Evolutionary conservation across 2,797 vertebrate genomes (phyloP).

Genomic region (Microctenopoma stevenorrisi): DNA sequence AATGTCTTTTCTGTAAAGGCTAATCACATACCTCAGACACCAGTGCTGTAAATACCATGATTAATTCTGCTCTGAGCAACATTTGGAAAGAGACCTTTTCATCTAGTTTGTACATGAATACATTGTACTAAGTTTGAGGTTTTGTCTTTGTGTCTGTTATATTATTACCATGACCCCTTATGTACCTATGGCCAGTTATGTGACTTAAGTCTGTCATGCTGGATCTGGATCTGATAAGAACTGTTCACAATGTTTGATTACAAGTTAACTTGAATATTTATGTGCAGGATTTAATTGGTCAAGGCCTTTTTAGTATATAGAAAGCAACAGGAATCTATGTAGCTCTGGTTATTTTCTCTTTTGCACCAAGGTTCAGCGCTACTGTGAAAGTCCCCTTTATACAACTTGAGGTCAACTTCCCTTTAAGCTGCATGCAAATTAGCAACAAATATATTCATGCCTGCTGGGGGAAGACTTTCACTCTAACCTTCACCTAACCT

Average conservation of each 20-base stretch:
- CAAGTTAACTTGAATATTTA: neutral
- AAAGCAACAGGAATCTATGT: slow-evolving; percentile 6
- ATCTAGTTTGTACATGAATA: neutral
- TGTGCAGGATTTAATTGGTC: neutral
- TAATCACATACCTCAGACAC: slow-evolving; percentile 12
- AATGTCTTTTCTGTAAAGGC: slow-evolving; percentile 35
- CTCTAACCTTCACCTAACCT: slow-evolving; percentile 24
- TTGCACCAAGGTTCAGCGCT: neutral
- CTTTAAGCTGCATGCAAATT: slow-evolving; percentile 29
- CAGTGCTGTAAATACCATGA: slow-evolving; percentile 18
- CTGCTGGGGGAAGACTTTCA: slow-evolving; percentile 1
- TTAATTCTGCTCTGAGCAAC: slow-evolving; percentile 32
- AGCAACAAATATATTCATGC: slow-evolving; percentile 25
- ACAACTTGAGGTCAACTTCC: slow-evolving; percentile 8
- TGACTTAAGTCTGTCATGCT: neutral
- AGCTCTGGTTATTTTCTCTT: neutral
- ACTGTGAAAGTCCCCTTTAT: neutral
- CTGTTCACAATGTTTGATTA: neutral
- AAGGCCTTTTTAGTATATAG: neutral
- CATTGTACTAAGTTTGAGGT: neutral
- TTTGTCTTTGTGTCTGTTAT: neutral
- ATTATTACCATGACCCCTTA: neutral
- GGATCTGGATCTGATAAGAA: neutral
- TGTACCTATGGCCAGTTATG: neutral
- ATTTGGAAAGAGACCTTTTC: neutral